These are phyloP conservation scores for Scyliorhinus canicula DNA, from an alignment of 2,797 vertebrate species.

Conservation along the genomic window DNA sequence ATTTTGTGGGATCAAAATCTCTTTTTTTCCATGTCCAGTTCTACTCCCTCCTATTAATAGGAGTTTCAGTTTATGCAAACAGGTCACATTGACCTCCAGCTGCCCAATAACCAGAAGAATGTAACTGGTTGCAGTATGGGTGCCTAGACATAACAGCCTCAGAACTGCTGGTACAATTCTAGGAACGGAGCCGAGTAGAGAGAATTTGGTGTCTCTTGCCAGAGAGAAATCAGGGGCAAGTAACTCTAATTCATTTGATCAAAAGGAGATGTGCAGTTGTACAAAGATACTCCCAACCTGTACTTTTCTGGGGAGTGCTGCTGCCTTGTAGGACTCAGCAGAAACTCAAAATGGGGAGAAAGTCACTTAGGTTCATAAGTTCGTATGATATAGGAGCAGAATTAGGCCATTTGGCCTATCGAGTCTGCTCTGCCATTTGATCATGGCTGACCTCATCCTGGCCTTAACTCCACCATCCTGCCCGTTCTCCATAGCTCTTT, in stretches of 20 bases:
- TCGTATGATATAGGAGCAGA: too few species aligned
- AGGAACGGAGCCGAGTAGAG: not conserved
- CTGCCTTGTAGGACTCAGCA: not conserved
- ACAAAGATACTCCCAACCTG: not conserved
- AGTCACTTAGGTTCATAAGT: too few species aligned
- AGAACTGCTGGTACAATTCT: not conserved
- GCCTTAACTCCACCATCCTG: too few species aligned
- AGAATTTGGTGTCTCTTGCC: not conserved
- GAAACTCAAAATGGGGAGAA: not conserved
- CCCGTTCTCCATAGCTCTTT: too few species aligned
- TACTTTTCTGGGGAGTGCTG: not conserved
- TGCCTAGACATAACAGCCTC: not conserved
- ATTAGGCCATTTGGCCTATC: too few species aligned
- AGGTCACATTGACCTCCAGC: constrained; percentile 22
- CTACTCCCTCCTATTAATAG: not conserved
- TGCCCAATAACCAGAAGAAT: constrained; percentile 11
- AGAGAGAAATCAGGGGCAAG: not conserved
- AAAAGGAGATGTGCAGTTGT: not conserved
- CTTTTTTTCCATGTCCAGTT: not conserved
- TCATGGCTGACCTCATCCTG: too few species aligned
- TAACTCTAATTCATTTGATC: not conserved
- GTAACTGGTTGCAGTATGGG: not conserved
- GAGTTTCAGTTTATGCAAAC: constrained; percentile 14
- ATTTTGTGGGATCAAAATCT: not conserved
- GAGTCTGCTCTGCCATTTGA: too few species aligned